Evolutionary conservation across 2,797 vertebrate genomes (phyloP), one percentile per base, ranked within the genome.

Genomic region (Notoglanidium macrostoma): DNA sequence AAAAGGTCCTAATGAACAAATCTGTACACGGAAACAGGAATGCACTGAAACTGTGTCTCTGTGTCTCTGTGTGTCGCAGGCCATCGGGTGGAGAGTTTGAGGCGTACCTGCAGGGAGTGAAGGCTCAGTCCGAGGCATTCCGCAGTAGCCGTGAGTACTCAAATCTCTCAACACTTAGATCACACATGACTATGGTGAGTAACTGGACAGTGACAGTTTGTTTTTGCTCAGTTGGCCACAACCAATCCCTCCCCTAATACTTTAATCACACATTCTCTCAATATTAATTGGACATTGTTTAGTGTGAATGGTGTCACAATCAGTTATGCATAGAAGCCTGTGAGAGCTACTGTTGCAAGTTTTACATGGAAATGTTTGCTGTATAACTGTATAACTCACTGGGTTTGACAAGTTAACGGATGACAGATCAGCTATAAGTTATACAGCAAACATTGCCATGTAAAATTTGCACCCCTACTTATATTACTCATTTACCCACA

Each of bases 41-140:
- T 68, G 70, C 40, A 63, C 19, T 72, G 23, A 32, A 46, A 83
- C 1, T n/a, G 44, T 76, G 26, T 88, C 23, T 14, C 29, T 40
- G 67, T 76, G 3, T 80, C n/a, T n/a, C 29, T 73, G n/a, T 84
- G 23, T 77, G 85, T 76, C 17, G 97, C 89, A 95, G 93, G 86
- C 92, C 93, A 90, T 90, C 94, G 72, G 97, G 97, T 61, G 97
- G 96, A 29, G 97, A 98, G 90, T 96, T 97, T 14, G 97, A 98
- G 85, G 93, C 93, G 85, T 97, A 96, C 93, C 93, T 98, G 89
- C 97, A 96, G 92, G 97, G 94, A 89, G 94, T 96, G 14, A 98
- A 97, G 92, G 95, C 96, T 90, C 97, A 97, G 86, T 98, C 97
- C 0, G 98, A 99, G 90, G 96, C 96, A 86, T 98, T 97, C 92